Percentiles rank a stretch among this genome's conserved stretches.
These are phyloP conservation scores for Epizoanthus rinbou DNA, from an alignment of 92 coral and sea anemone genomes.

Conservation along the genomic window DNA sequence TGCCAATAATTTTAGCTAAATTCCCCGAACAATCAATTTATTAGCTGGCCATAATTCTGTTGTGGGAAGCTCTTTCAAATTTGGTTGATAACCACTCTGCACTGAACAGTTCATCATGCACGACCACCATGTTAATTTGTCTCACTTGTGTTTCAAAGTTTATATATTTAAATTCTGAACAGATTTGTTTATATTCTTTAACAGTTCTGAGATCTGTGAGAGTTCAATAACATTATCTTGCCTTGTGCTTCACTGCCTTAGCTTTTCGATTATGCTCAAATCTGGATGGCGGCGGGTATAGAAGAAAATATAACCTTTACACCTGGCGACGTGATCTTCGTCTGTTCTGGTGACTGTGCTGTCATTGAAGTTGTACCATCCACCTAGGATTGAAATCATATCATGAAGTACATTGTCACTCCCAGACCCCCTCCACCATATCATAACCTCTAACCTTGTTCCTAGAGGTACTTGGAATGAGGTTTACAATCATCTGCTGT, in stretches of 20 bases:
- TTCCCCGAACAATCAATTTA: too few species aligned
- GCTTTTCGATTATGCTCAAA: constrained; percentile 91
- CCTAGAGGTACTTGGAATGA: too few species aligned
- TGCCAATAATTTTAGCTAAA: too few species aligned
- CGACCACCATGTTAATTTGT: not conserved
- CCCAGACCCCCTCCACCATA: too few species aligned
- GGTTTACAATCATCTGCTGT: too few species aligned
- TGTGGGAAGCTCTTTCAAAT: not conserved
- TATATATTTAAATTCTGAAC: not conserved
- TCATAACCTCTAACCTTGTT: too few species aligned
- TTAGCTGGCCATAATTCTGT: too few species aligned
- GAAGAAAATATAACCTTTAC: constrained; percentile 96
- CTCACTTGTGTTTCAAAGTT: not conserved
- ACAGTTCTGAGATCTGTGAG: not conserved
- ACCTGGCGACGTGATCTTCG: constrained; percentile 82
- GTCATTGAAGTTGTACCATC: constrained; percentile 98
- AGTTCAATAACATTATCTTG: not conserved
- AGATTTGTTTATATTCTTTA: not conserved
- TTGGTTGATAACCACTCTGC: constrained; percentile 4
- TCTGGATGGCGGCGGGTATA: constrained; percentile 96
- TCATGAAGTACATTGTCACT: too few species aligned
- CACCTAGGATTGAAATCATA: constrained; percentile 49
- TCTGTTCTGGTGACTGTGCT: constrained; percentile 87
- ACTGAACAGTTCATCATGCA: not conserved
- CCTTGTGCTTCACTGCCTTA: constrained; percentile 59